Evolutionary conservation across 2,888 invertebrate species (phyloP).

Genomic region (Arctia plantaginis): DNA sequence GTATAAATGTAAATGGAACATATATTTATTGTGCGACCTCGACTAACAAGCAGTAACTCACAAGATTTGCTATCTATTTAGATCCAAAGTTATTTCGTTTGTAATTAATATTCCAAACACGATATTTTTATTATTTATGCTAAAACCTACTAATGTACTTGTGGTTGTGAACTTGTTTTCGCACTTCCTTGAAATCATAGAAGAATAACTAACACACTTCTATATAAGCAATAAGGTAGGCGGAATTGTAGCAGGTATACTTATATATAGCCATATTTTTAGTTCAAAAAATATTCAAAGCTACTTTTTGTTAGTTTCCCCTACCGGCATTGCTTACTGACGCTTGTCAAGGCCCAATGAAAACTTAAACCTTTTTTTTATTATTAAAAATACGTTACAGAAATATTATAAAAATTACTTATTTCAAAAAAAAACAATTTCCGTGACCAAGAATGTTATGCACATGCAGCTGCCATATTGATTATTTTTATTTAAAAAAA

Average conservation of each 20-base stretch:
- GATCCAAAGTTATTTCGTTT: neutral
- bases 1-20: neutral
- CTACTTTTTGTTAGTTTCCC: neutral
- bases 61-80: neutral
- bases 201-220: neutral
- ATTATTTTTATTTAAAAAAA: no score
- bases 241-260: neutral
- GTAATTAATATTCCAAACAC: neutral
- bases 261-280: neutral
- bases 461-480: no score
- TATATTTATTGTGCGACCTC: neutral
- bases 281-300: neutral
- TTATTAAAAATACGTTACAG: neutral
- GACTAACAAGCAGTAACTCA: neutral
- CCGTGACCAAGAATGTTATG: no score
- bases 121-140: neutral
- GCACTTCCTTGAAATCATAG: neutral
- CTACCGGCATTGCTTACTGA: neutral
- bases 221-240: neutral
- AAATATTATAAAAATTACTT: neutral
- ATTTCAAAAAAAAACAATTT: no score
- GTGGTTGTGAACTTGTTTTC: neutral
- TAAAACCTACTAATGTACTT: slow-evolving; percentile 1
- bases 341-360: neutral
- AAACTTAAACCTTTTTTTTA: neutral